phyloP scores from a whole-genome alignment of 92 coral and sea anemone species.

The Zoanthus sociatus region DNA sequence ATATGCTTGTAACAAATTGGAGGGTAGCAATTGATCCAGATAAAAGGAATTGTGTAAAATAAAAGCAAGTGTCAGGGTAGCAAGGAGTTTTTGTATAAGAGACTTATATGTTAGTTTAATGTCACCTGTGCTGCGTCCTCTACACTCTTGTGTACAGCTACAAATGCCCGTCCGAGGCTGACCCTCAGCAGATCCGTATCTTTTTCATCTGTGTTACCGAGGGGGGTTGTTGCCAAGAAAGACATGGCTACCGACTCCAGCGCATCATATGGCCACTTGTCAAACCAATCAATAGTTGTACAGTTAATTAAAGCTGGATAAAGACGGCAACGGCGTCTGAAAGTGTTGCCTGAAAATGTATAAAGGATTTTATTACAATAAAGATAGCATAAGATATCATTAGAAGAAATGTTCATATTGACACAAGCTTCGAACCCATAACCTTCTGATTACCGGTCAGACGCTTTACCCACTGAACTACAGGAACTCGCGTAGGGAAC shows the following conservation, averaged over 20 bases:
- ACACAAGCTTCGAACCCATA: too few species aligned
- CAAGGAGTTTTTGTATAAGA: neutral
- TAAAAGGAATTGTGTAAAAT: too few species aligned
- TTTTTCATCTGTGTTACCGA: constrained; percentile 57
- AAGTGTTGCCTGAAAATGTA: constrained; percentile 42
- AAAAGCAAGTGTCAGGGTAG: too few species aligned
- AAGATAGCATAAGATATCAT: neutral
- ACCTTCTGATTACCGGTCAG: too few species aligned
- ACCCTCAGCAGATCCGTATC: constrained; percentile 46
- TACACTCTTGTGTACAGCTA: constrained; percentile 81
- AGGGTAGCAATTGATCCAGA: too few species aligned
- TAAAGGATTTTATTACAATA: neutral
- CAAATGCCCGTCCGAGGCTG: constrained; percentile 68
- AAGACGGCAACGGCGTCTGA: constrained; percentile 89
- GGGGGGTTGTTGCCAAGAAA: constrained; percentile 74
- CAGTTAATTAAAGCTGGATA: constrained; percentile 95
- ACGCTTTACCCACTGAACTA: too few species aligned
- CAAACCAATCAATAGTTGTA: constrained; percentile 96
- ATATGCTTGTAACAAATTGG: too few species aligned
- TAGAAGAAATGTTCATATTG: neutral
- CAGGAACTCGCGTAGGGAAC: too few species aligned
- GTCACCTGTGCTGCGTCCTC: constrained; percentile 68
- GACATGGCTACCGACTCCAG: constrained; percentile 86
- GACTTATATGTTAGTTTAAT: neutral
- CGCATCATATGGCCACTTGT: constrained; percentile 95